phyloP scores from a whole-genome alignment of 2,113 vertebrate species.

The Gymnobelideus leadbeateri region DNA sequence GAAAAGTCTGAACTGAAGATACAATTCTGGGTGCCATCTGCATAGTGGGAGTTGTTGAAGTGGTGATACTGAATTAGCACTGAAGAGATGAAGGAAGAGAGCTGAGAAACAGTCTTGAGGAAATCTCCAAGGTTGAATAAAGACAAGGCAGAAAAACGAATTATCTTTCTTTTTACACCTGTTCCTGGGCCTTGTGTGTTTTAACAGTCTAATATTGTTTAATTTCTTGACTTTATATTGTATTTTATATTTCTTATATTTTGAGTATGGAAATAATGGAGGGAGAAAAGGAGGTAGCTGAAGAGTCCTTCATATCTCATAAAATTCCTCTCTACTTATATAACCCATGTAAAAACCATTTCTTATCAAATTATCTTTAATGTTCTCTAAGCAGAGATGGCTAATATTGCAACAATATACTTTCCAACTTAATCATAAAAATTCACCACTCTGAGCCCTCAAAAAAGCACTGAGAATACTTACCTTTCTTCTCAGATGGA shows the following conservation, averaged over 20 bases:
- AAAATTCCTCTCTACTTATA: neutral
- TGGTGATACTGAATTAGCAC: neutral
- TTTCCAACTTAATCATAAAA: neutral
- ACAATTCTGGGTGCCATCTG: neutral
- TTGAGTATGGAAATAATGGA: neutral
- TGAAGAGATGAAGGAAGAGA: neutral
- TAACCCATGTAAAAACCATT: neutral
- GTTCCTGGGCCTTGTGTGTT: neutral
- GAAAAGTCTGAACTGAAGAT: neutral
- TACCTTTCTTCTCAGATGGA: slow-evolving; percentile 91
- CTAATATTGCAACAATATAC: neutral
- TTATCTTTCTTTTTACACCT: neutral
- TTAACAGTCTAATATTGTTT: neutral
- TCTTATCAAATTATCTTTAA: neutral
- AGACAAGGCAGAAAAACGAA: neutral
- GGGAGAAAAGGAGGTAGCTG: neutral
- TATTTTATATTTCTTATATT: neutral
- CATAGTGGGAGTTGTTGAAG: neutral
- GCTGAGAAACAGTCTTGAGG: neutral
- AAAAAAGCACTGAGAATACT: slow-evolving; percentile 33
- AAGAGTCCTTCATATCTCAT: neutral
- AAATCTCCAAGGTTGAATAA: neutral
- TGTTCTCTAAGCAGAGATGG: neutral
- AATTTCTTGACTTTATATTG: neutral
- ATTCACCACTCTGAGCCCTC: slow-evolving; percentile 6